phyloP scores from a whole-genome alignment of 2,113 vertebrate species.

The Hemibagrus wyckioides region DNA sequence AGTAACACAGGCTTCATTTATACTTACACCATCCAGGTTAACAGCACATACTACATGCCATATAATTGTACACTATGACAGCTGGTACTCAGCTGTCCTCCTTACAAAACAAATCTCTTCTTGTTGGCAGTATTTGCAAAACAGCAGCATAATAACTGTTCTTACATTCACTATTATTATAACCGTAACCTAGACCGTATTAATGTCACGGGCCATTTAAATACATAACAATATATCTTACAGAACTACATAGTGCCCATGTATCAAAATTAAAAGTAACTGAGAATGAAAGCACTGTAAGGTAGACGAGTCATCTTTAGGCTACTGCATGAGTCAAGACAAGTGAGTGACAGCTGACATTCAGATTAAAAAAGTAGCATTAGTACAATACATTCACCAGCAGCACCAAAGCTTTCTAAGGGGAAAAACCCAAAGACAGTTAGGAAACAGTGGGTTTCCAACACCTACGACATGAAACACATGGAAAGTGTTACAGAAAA shows the following conservation, averaged over 20 bases:
- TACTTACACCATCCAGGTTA: not conserved
- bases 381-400: not conserved
- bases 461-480: not conserved
- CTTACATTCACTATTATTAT: not conserved
- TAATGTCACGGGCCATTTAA: not conserved
- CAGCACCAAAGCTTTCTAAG: not conserved
- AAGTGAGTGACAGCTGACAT: not conserved
- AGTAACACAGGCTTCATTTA: not conserved
- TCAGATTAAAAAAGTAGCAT: not conserved
- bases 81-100: not conserved
- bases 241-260: not conserved
- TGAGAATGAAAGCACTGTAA: not conserved
- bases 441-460: not conserved
- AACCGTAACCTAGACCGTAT: not conserved
- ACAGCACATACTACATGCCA: not conserved
- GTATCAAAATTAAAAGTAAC: not conserved
- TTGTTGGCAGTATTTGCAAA: not conserved
- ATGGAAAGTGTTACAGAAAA: not conserved
- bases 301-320: not conserved
- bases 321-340: not conserved
- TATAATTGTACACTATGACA: not conserved
- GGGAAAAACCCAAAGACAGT: not conserved
- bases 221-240: not conserved
- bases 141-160: not conserved
- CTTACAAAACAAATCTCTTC: not conserved